Evolutionary conservation across 2,888 invertebrate genomes (phyloP).

Genomic region (Erannis defoliaria): DNA sequence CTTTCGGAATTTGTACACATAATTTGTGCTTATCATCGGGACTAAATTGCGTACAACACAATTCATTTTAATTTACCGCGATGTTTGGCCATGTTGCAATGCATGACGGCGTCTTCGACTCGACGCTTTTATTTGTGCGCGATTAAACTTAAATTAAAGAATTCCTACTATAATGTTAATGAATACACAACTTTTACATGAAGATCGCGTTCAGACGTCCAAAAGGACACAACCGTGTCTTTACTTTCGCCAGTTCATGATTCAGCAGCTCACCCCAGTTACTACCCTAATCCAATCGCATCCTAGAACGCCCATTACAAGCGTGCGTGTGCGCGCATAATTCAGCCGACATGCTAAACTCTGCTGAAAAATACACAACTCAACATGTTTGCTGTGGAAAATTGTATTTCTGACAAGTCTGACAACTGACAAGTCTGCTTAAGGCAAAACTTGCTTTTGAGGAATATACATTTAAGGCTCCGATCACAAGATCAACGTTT

Average conservation of each 20-base stretch:
- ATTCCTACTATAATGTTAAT: too few species aligned
- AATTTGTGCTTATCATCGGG: too few species aligned
- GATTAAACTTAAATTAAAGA: too few species aligned
- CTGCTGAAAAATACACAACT: conserved; percentile 17
- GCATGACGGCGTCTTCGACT: too few species aligned
- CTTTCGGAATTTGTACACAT: too few species aligned
- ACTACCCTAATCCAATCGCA: not conserved
- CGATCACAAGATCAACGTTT: not conserved
- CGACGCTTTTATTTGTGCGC: too few species aligned
- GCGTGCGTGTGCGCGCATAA: conserved; percentile 31
- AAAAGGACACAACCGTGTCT: too few species aligned
- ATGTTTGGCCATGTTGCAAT: too few species aligned
- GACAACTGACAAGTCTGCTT: conserved; percentile 11
- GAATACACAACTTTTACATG: too few species aligned
- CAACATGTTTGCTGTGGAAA: conserved; percentile 18
- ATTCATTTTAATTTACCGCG: too few species aligned
- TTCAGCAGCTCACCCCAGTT: not conserved
- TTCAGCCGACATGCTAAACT: conserved; percentile 15
- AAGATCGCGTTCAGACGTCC: too few species aligned
- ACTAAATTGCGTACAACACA: too few species aligned
- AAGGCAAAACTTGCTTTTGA: not conserved
- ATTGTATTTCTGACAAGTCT: conserved; percentile 13
- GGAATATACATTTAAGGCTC: not conserved
- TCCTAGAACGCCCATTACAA: not conserved
- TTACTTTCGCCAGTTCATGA: not conserved